A percentile compares a stretch with the other conserved stretches of the same genome.
Conservation (phyloP, 2,888 invertebrate species). For the Ennomos fuscantarius region DNA sequence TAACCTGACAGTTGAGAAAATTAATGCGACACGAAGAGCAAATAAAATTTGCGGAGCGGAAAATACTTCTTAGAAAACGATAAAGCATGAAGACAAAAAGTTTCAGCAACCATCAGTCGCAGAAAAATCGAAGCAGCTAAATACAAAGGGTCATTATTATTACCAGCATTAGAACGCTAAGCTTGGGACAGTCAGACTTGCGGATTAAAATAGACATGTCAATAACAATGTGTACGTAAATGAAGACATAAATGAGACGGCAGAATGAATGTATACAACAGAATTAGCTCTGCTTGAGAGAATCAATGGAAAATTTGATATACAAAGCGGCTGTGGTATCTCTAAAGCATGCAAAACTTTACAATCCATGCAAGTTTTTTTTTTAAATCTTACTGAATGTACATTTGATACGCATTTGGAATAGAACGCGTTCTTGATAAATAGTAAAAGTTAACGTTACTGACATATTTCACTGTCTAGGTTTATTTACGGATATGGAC, state of each 20-base stretch:
- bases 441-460: constrained; percentile 54
- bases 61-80: constrained; percentile 9
- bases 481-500: constrained; percentile 59
- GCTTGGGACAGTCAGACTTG: constrained; percentile 46
- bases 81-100: constrained; percentile 3
- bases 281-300: constrained; percentile 59
- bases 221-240: constrained; percentile 67
- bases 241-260: constrained; percentile 73
- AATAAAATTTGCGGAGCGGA: constrained; percentile 18
- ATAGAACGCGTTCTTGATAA: constrained; percentile 15
- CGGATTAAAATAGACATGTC: constrained; percentile 63
- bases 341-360: constrained; percentile 32
- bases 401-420: not conserved
- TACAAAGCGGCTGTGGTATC: constrained; percentile 30
- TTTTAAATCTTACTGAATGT: constrained; percentile 3
- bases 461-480: constrained; percentile 69
- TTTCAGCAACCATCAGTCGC: constrained; percentile 4
- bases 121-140: constrained; percentile 8
- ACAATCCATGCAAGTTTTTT: constrained; percentile 19
- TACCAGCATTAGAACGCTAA: constrained; percentile 42
- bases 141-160: constrained; percentile 44
- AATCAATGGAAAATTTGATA: constrained; percentile 45
- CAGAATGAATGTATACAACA: constrained; percentile 55
- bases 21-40: constrained; percentile 18
- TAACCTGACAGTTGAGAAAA: constrained; percentile 29